Base-by-base conservation (phyloP, 2,888 invertebrate genomes). In the Drosophila mercatorum region DNA sequence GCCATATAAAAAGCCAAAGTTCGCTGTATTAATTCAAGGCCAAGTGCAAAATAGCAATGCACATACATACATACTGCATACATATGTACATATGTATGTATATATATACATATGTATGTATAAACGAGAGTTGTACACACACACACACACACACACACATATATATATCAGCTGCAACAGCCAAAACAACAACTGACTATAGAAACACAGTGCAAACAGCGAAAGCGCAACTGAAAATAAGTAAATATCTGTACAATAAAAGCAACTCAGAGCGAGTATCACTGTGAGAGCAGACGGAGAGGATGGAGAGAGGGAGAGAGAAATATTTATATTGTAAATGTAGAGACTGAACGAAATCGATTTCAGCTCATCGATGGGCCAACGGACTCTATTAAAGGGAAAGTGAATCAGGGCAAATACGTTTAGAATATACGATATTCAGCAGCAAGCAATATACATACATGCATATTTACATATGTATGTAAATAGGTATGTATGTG, bases 1-100 rank as follows among this genome's bases (percentile, higher is more conserved):
- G 76, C 80, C 69, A 69, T 49, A 75, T 63, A 62, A 85, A 90
- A 89, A 90, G 91, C 87, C 90, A 91, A 91, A 91, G 91, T 91
- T 91, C 92, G 85, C 83, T 90, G 91, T 78, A 89, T 91, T 88
- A 80, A 87, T 91, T 91, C 91, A 91, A 91, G 91, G 91, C 91
- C 91, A 91, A 82, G 80, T 81, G 81, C 89, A 80, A 71, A 72
- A 70, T 34, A 77, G 59, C 64, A 17, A 62, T 31, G 8, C 14
- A 67, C 51, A 65, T 58, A 65, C 7, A 56, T 8, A 57, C 52
- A 52, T 61, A 52, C 2, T 22, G 22, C 12, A 28, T 44, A 22
- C 12, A n/a, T n/a, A 49, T 43, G 1, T 44, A 22, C 28, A 28
- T 28, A 79, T 14, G 8, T n/a, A 49, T 43, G 1, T 44, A 22